Base-by-base conservation (phyloP, 2,888 invertebrate genomes). In the Oscheius sp. region DNA sequence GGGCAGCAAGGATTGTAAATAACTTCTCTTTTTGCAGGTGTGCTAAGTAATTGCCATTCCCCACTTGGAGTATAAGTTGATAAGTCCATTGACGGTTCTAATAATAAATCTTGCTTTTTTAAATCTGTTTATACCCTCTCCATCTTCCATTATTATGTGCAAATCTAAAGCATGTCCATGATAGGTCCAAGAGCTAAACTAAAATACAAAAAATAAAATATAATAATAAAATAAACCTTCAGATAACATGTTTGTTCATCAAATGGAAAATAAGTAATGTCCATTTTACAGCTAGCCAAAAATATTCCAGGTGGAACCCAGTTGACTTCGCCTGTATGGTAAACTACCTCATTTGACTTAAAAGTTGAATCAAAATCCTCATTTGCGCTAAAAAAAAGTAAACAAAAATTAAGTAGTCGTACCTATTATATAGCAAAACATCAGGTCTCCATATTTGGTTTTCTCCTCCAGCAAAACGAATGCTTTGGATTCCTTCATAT, bases 161-260 rank as follows among this genome's bases (percentile, higher is more conserved):
- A 98, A 91, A 90, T 97, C 95, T 90, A 98, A 91, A 92, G 84
- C 84, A 10, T 83, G 76, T 1, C 95, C 96, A 89, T 95, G 95
- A 89, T 96, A 96, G 80, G 96, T 96, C 97, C 97, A 98, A 88
- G 96, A 96, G 87, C 97, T 96, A 88, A 97, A 97, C 90, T 82
- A 57, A 57, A 81, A 64, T 25, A 27, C 20, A 55, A 15, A 31
- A 3, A n/a, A n/a, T 45, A 4, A 61, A 3, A 29, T 15, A 10
- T 33, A 2, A n/a, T n/a, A n/a, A n/a, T n/a, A n/a, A n/a, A n/a
- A n/a, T n/a, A n/a, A n/a, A 77, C 77, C 69, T 80, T 79, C 10
- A 82, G 63, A 39, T 73, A 78, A 53, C 84, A 84, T 0, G 75
- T 74, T 66, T 82, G 82, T 31, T 80, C 78, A 61, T 82, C 82